Conservation (phyloP, 2,888 invertebrate species). For the Noctua fimbriata region DNA sequence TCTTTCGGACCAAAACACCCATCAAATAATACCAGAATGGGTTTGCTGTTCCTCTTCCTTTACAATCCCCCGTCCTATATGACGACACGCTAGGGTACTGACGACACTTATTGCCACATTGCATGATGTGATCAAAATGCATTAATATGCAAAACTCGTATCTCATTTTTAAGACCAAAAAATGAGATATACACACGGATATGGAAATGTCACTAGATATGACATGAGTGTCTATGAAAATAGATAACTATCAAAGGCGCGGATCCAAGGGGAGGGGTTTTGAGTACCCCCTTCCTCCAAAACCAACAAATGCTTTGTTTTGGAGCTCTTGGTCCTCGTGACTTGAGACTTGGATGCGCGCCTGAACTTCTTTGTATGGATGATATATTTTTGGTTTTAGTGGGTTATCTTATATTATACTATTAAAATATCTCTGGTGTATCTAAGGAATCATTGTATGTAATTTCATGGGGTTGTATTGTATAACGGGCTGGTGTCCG, state of each 20-base stretch:
- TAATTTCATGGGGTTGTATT: too few relatives aligned
- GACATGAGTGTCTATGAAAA: conserved; percentile 6
- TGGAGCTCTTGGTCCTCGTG: conserved; percentile 26
- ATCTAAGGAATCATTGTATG: not conserved
- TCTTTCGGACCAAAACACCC: not conserved
- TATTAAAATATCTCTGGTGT: not conserved
- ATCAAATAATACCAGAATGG: not conserved
- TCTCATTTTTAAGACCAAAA: not conserved
- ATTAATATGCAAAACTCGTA: conserved; percentile 4
- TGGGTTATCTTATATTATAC: too few relatives aligned
- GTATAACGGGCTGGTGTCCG: too few relatives aligned
- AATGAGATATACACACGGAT: not conserved
- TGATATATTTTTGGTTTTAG: not conserved
- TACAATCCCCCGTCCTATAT: conserved; percentile 22
- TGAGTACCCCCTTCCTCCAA: conserved; percentile 24
- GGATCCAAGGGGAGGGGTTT: conserved; percentile 20
- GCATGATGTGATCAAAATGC: conserved; percentile 7
- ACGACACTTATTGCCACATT: conserved; percentile 17
- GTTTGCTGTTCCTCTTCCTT: conserved; percentile 24
- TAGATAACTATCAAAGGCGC: conserved; percentile 14
- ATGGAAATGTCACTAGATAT: conserved; percentile 9
- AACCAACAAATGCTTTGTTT: conserved; percentile 19
- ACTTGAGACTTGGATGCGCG: conserved; percentile 39
- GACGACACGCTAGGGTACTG: conserved; percentile 19
- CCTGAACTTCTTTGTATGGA: not conserved